phyloP scores from a whole-genome alignment of 2,888 invertebrate genomes.

The Ommatoiulus sabulosus region DNA sequence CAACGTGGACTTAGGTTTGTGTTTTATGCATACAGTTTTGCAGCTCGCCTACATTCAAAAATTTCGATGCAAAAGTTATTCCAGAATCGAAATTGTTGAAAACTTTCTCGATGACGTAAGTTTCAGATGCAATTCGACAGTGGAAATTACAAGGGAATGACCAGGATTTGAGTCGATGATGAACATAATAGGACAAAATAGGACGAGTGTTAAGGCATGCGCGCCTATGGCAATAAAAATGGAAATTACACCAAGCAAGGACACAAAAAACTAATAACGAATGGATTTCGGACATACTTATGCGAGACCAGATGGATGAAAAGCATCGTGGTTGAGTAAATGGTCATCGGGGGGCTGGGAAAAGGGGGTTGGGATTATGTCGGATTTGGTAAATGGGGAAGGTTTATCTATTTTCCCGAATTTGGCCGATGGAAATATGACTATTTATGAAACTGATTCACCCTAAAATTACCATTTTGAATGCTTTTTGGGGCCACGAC shows the following conservation, averaged over 20 bases:
- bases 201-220: constrained; percentile 16
- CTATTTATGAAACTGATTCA: constrained; percentile 40
- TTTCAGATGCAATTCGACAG: neutral
- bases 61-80: neutral
- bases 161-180: neutral
- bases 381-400: neutral
- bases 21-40: too few relatives aligned
- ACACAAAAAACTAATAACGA: neutral
- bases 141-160: neutral
- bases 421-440: constrained; percentile 10
- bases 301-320: neutral
- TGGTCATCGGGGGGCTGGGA: neutral
- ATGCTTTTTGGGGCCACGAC: neutral
- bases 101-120: neutral
- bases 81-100: neutral
- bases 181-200: neutral
- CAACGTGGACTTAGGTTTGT: too few relatives aligned
- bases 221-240: neutral
- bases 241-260: neutral
- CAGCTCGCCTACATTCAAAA: too few relatives aligned
- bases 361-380: neutral
- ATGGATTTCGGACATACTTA: neutral
- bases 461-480: constrained; percentile 9
- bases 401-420: constrained; percentile 9
- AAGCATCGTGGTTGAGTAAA: neutral